Percentiles rank a stretch among this genome's conserved stretches.
Evolutionary conservation across 2,113 vertebrate species (phyloP).

Genomic region (Scartelaos histophorus): DNA sequence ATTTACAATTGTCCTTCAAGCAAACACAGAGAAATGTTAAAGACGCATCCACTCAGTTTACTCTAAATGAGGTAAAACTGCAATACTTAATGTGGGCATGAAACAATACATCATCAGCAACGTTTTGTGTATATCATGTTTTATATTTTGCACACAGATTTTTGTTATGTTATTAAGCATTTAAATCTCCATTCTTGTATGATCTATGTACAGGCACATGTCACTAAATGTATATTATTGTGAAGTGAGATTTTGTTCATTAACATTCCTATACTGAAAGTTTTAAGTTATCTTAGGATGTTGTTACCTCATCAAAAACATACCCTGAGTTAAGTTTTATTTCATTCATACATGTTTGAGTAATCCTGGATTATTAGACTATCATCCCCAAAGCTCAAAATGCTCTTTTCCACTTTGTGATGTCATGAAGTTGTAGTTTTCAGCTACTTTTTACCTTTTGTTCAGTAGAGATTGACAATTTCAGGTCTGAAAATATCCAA

Average conservation of each 20-base stretch:
- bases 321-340: too few relatives aligned
- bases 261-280: too few relatives aligned
- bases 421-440: too few relatives aligned
- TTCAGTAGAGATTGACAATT: too few relatives aligned
- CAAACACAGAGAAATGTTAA: slow-evolving; percentile 52
- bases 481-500: too few relatives aligned
- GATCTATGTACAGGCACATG: slow-evolving; percentile 26
- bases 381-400: too few relatives aligned
- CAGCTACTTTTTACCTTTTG: too few relatives aligned
- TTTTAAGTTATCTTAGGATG: too few relatives aligned
- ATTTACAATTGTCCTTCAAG: slow-evolving; percentile 24
- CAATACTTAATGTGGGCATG: slow-evolving; percentile 8
- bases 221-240: not conserved
- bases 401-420: too few relatives aligned
- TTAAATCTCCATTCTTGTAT: slow-evolving; percentile 5
- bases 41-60: slow-evolving; percentile 54
- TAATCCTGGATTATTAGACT: too few relatives aligned
- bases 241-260: not conserved
- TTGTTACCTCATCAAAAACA: too few relatives aligned
- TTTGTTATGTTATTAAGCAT: not conserved
- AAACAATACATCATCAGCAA: not conserved
- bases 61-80: slow-evolving; percentile 57
- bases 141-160: not conserved
- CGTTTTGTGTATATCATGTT: not conserved
- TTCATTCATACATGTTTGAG: too few relatives aligned